Evolutionary conservation across 2,888 invertebrate genomes (phyloP), one percentile per base, ranked within the genome.

Genomic region (Hemaris fuciformis): DNA sequence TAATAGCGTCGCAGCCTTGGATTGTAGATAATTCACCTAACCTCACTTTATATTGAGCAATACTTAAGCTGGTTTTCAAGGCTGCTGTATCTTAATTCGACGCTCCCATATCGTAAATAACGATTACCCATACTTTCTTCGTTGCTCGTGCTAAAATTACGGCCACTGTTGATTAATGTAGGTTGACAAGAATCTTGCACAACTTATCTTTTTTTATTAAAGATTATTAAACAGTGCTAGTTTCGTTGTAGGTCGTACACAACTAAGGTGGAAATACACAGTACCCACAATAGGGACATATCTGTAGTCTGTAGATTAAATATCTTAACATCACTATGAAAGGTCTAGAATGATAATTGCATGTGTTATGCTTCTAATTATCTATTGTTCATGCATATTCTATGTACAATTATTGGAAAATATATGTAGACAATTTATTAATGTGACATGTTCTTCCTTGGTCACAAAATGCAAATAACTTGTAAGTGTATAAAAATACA

Each of bases 21-120:
- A 66, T 60, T 65, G 64, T 57, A 64, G 65, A 65, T 71, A 75
- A 70, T 71, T 67, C 64, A 34, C 72, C 66, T 85, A 84, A 84
- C 85, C 84, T 84, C 72, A 76, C 66, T 72, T 57, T 59, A 43
- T 10, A 8, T 59, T 34, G 59, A 41, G 57, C 57, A 57, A 57
- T 4, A 20, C 15, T 6, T 13, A 45, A n/a, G 34, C 20, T 18
- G 34, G 20, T 38, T 57, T 13, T 53, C 8, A 10, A 31, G 53
- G 27, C 27, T 53, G 23, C 10, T 15, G 25, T 31, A 18, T 53
- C 53, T 18, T 10, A 27, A 53, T 53, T 31, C 27, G 53, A 8
- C 53, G 7, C 8, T 53, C 18, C 18, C 15, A 31, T 53, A 27
- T 53, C 31, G 53, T 48, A 53, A 31, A 53, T 31, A 10, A 31